Evolutionary conservation across 2,888 invertebrate genomes (phyloP).

Genomic region (Sarcophaga rosellei): DNA sequence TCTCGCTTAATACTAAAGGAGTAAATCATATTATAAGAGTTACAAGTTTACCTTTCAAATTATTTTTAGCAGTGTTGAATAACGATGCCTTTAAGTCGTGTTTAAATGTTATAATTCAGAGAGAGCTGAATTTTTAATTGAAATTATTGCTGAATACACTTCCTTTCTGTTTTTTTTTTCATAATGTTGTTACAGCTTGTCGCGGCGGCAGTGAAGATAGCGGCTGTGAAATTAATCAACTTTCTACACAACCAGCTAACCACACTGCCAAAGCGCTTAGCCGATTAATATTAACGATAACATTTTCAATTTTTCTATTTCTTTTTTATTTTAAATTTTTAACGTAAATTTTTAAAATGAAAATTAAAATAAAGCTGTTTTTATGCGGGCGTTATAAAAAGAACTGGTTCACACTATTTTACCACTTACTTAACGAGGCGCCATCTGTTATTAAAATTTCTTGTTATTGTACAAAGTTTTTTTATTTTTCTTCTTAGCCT

Average conservation of each 20-base stretch:
- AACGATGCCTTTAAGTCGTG: too few species aligned
- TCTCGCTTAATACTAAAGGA: too few species aligned
- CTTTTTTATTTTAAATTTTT: conserved; percentile 39
- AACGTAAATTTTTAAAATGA: conserved; percentile 22
- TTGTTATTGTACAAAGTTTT: too few species aligned
- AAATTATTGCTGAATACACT: not conserved
- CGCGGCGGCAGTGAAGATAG: conserved; percentile 96
- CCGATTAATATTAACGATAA: conserved; percentile 72
- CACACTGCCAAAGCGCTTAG: conserved; percentile 97
- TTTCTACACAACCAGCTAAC: conserved; percentile 98
- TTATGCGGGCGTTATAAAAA: not conserved
- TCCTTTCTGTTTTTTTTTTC: not conserved
- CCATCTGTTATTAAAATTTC: conserved; percentile 70
- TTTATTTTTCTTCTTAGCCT: not conserved
- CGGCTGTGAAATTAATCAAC: conserved; percentile 88
- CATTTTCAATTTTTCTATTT: conserved; percentile 13
- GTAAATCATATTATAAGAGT: too few species aligned
- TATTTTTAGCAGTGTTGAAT: too few species aligned
- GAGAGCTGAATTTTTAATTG: too few species aligned
- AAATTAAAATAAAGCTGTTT: conserved; percentile 36
- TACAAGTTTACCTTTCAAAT: too few species aligned
- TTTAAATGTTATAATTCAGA: too few species aligned
- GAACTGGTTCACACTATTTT: not conserved
- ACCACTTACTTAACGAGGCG: conserved; percentile 57
- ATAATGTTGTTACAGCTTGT: conserved; percentile 82